Conservation (phyloP, 1,140 invertebrate genomes). For the Bombus ignitus region DNA sequence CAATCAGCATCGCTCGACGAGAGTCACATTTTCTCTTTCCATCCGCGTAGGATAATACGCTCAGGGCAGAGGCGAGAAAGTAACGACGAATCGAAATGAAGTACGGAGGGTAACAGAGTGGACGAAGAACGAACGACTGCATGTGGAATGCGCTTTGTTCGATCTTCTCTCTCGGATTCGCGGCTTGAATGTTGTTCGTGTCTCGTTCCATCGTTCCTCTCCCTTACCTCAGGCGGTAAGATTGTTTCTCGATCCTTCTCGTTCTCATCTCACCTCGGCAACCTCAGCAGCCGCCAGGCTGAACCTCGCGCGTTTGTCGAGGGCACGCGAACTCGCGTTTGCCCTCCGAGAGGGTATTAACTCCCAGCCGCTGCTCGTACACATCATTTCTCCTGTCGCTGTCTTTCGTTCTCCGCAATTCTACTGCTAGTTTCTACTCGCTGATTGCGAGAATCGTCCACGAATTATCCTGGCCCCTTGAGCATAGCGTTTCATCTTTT, state of each 20-base stretch:
- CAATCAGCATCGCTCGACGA: neutral
- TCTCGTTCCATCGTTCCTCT: constrained; percentile 43
- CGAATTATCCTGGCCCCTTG: neutral
- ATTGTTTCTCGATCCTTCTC: constrained; percentile 52
- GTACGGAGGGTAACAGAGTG: constrained; percentile 63
- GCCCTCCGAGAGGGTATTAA: constrained; percentile 56
- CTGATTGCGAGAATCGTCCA: neutral
- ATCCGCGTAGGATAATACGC: constrained; percentile 28
- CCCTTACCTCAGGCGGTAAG: constrained; percentile 13
- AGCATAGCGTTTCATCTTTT: neutral
- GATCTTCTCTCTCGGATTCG: constrained; percentile 56
- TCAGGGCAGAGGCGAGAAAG: constrained; percentile 59
- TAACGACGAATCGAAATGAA: constrained; percentile 74
- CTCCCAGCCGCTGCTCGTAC: constrained; percentile 9
- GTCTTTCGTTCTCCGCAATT: constrained; percentile 2
- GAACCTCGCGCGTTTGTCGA: constrained; percentile 47
- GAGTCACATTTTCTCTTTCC: neutral
- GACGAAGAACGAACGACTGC: constrained; percentile 77
- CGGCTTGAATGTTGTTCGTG: constrained; percentile 16
- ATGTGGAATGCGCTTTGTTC: constrained; percentile 80
- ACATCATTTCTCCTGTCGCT: neutral
- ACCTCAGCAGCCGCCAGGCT: constrained; percentile 65
- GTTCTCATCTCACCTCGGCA: constrained; percentile 70
- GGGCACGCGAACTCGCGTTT: constrained; percentile 59
- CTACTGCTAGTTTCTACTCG: neutral